phyloP scores from a whole-genome alignment of 2,113 vertebrate species.

The Nothoprocta pentlandii region DNA sequence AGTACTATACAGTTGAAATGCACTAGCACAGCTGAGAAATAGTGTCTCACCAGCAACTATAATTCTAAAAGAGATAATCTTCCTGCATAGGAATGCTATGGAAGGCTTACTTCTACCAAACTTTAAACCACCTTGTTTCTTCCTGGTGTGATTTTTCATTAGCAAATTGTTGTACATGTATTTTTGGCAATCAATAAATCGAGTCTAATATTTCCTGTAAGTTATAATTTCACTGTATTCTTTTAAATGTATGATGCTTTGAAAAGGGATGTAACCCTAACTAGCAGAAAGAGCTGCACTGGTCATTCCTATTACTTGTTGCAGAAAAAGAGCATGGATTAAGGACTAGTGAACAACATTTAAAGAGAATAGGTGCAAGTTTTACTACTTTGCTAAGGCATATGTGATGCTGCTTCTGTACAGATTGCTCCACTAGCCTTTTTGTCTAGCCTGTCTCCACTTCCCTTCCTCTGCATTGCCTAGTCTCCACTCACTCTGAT shows the following conservation, averaged over 20 bases:
- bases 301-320: background rate
- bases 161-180: background rate
- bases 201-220: background rate
- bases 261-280: background rate
- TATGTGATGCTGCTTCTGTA: too few relatives aligned
- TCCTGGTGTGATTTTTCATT: background rate
- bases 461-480: background rate
- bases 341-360: background rate
- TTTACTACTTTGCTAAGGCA: background rate
- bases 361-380: background rate
- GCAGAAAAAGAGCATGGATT: background rate
- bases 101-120: background rate
- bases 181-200: background rate
- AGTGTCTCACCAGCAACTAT: background rate
- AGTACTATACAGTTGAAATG: background rate
- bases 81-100: background rate
- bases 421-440: background rate
- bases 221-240: background rate
- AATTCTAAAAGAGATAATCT: background rate
- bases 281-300: background rate
- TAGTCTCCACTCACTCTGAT: background rate
- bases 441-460: background rate
- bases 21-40: background rate
- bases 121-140: fast-evolving
- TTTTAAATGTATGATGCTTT: background rate